phyloP scores from a whole-genome alignment of 2,113 vertebrate genomes.

The Mobula hypostoma region DNA sequence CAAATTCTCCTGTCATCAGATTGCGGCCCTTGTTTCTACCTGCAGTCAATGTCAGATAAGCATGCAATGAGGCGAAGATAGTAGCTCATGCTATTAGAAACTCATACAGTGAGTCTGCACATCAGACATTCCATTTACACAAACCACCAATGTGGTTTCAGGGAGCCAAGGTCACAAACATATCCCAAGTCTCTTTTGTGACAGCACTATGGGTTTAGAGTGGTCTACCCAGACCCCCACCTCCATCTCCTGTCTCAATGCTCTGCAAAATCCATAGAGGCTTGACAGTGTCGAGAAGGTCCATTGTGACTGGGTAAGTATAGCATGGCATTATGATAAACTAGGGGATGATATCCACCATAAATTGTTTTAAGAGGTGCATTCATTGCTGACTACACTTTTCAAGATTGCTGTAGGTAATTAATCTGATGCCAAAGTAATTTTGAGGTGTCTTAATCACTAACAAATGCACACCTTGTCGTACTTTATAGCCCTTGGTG shows the following conservation, averaged over 20 bases:
- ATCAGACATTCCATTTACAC: not conserved
- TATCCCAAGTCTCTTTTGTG: not conserved
- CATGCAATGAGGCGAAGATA: not conserved
- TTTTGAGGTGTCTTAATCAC: slow-evolving; percentile 32
- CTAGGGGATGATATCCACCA: not conserved
- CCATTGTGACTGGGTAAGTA: not conserved
- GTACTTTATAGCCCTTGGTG: not conserved
- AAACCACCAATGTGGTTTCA: not conserved
- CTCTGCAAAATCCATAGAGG: not conserved
- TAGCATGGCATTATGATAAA: slow-evolving; percentile 29
- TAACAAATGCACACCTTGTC: slow-evolving; percentile 20
- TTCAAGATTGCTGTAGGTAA: slow-evolving; percentile 17
- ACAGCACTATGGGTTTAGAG: not conserved
- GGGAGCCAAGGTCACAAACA: not conserved
- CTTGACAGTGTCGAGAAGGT: not conserved
- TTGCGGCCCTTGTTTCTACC: not conserved
- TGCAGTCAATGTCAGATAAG: not conserved
- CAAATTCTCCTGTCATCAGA: not conserved
- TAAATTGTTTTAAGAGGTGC: slow-evolving; percentile 34
- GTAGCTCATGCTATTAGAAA: not conserved
- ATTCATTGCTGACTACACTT: slow-evolving; percentile 16
- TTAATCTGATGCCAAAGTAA: slow-evolving; percentile 26
- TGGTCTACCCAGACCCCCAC: too few relatives aligned
- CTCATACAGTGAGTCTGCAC: not conserved
- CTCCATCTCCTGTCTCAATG: not conserved